Percentiles rank a stretch among this genome's conserved stretches.
Conservation (phyloP, 2,113 vertebrate species). For the Strix aluco region DNA sequence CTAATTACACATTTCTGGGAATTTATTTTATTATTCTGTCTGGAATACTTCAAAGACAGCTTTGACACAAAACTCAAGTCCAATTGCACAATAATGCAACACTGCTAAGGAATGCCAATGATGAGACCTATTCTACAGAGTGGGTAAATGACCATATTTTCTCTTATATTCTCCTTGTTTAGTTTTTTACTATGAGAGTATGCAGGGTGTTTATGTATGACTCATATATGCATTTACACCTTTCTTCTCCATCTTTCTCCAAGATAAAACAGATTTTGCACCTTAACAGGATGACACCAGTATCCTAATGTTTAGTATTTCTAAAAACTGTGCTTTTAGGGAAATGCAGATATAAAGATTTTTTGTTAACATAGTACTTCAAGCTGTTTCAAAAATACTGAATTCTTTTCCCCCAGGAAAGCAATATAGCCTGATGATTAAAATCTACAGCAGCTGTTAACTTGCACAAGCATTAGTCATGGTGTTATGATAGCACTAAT, state of each 20-base stretch:
- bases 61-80: background rate
- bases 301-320: background rate
- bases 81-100: background rate
- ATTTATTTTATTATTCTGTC: background rate
- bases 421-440: background rate
- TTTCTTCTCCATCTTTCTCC: background rate
- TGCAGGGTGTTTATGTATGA: background rate
- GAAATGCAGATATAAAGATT: background rate
- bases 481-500: background rate
- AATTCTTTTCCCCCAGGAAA: background rate
- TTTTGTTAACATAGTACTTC: background rate
- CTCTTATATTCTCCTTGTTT: background rate
- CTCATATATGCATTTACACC: rapidly evolving
- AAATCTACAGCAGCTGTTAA: background rate
- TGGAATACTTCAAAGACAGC: background rate
- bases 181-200: background rate
- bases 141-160: background rate
- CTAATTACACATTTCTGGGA: background rate
- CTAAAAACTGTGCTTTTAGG: background rate
- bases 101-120: background rate
- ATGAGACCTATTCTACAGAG: rapidly evolving
- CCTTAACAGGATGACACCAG: background rate
- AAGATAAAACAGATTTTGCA: background rate
- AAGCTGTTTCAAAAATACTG: background rate
- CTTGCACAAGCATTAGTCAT: background rate